Evolutionary conservation across 2,888 invertebrate species (phyloP).

Genomic region (Idaea dimidiata): DNA sequence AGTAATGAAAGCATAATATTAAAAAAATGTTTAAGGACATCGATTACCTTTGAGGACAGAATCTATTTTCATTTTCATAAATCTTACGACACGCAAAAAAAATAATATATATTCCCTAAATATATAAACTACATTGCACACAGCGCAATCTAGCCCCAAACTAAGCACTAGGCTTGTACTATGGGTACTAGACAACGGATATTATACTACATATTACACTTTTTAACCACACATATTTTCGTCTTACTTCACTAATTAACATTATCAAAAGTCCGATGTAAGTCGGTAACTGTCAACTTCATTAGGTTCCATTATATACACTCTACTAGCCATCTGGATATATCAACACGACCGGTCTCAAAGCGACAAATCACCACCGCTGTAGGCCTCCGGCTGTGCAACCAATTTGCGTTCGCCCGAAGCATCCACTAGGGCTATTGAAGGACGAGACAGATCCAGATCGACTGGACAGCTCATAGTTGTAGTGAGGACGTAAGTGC

Average conservation of each 20-base stretch:
- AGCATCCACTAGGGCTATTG: slow-evolving; percentile 7
- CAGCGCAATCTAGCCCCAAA: too few species aligned
- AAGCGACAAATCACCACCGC: slow-evolving; percentile 24
- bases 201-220: too few species aligned
- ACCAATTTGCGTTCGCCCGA: slow-evolving; percentile 4
- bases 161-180: too few species aligned
- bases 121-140: too few species aligned
- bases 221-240: too few species aligned
- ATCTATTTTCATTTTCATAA: too few species aligned
- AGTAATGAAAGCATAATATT: too few species aligned
- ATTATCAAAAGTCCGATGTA: slow-evolving; percentile 5
- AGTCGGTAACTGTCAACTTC: slow-evolving; percentile 17
- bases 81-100: too few species aligned
- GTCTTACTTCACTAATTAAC: background rate
- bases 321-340: slow-evolving; percentile 24
- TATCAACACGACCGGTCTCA: slow-evolving; percentile 30
- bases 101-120: too few species aligned
- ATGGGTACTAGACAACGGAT: too few species aligned
- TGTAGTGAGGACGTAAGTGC: slow-evolving; percentile 30
- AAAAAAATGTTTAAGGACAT: too few species aligned
- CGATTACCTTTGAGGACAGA: too few species aligned
- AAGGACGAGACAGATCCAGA: slow-evolving; percentile 21
- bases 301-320: slow-evolving; percentile 25
- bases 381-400: slow-evolving; percentile 19
- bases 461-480: slow-evolving; percentile 18